Evolutionary conservation across 2,113 vertebrate species (phyloP).

Genomic region (Aleadryas rufinucha): DNA sequence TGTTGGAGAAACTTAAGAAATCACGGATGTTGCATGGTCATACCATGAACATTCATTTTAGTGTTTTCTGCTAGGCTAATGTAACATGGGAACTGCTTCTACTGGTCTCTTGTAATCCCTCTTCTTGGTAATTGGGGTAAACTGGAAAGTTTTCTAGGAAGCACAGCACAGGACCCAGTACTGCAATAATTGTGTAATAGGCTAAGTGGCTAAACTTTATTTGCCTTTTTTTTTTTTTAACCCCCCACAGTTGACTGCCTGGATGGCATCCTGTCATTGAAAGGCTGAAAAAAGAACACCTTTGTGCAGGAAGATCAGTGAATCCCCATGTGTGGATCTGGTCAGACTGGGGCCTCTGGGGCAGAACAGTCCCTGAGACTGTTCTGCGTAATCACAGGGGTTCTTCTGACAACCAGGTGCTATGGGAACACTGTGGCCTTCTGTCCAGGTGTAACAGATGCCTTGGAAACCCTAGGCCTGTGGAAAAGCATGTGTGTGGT

Average conservation of each 20-base stretch:
- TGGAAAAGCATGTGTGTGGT: neutral
- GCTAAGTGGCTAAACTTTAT: neutral
- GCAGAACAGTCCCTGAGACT: neutral
- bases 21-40: fast-evolving
- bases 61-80: neutral
- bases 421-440: neutral
- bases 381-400: neutral
- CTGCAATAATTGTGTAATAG: neutral
- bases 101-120: neutral
- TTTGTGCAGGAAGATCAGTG: neutral
- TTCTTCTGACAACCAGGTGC: neutral
- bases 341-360: neutral
- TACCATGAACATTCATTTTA: fast-evolving
- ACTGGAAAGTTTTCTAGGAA: neutral
- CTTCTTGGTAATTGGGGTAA: neutral
- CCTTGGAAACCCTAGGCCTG: neutral
- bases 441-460: neutral
- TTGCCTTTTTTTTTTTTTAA: neutral
- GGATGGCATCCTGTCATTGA: neutral
- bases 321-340: neutral
- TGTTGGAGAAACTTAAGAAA: neutral
- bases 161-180: neutral
- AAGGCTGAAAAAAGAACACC: neutral
- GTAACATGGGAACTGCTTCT: neutral
- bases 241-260: neutral